Base-by-base conservation (phyloP, 1,140 invertebrate species). In the Drosophila murphyi region DNA sequence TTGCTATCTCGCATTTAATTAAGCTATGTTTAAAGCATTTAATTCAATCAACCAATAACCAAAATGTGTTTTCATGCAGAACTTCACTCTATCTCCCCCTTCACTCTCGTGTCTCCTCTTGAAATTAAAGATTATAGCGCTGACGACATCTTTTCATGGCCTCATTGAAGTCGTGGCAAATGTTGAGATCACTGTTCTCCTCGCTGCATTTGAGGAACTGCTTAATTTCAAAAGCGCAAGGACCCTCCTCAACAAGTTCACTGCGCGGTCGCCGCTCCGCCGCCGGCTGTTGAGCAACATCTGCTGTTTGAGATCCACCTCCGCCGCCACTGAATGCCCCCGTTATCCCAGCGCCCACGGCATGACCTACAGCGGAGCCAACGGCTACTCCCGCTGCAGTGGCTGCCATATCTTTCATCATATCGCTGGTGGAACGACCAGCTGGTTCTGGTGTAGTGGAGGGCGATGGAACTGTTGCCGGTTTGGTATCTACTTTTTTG, bases 101-200 rank as follows among this genome's bases (percentile, higher is more conserved):
- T 20, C 20, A 0, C 1, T 20, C 20, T 20, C 20, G 20, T 20
- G 20, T 2, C 34, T 34, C 3, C 34, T 34, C 4, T 34, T 20
- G 20, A 20, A 20, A 20, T 71, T 68, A 90, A 7, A 86, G 10
- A 70, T 88, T 87, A 7, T 90, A 87, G 12, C 73, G 74, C 4
- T 81, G 62, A 93, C 97, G 97, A 95, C 97, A 98, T 90, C 97
- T 96, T 77, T 97, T 95, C 69, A 98, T 94, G 50, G 97, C 97
- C 92, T 98, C 97, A 92, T 98, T 98, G 91, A 98, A 98, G 45
- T 97, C 97, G 76, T 97, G 95, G 83, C 97, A 98, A 0, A 98
- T 94, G 2, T 94, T 94, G 1, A 98, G 92, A 91, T 98, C 97
- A 45, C 94, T 94, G 80, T 98, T 96, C 54, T 95, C 95, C 85